Base-by-base conservation (phyloP, 2,888 invertebrate species). In the Pseudococcus longispinus region DNA sequence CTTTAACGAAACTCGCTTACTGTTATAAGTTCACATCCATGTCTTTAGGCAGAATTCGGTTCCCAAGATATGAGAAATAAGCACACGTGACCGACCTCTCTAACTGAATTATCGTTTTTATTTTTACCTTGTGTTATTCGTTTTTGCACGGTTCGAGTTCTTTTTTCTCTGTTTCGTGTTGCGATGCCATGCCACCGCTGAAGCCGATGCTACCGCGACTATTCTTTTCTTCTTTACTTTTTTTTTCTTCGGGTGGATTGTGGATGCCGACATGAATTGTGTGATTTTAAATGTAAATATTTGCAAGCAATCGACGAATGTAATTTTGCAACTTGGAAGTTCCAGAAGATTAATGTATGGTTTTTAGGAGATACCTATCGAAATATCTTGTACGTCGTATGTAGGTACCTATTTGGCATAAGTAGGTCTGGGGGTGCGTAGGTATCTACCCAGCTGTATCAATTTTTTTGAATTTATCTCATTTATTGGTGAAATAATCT, bases 21-120 rank as follows among this genome's bases (percentile, higher is more conserved):
- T 60, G 60, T 60, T 85, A 86, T 86, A 86, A 26, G 46, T 46
- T 77, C 85, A 55, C 23, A 32, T 44, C 26, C 46, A 32, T 86
- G 74, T 77, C 86, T 55, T 51, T 74, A 80, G 80, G 86, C 86
- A 46, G 77, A 86, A 80, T 74, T 80, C 86, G 77, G 85, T 70
- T 84, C 84, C 80, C 86, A 86, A 77, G 86, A 86, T 86, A 86
- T 86, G 86, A 86, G 80, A 86, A 86, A 86, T 77, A 86, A 86
- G 74, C 86, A 86, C 86, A 86, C 86, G 86, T 86, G 86, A 86
- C 80, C 86, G 80, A 86, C 86, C 86, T 86, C 74, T 80, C 86
- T 80, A 86, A 86, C 86, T 77, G 80, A 86, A 86, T 86, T 86
- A 86, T 86, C 86, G 86, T 86, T 86, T 85, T 80, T 77, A 86